Conservation (phyloP, 2,797 vertebrate genomes). For the Carcharodon carcharias region DNA sequence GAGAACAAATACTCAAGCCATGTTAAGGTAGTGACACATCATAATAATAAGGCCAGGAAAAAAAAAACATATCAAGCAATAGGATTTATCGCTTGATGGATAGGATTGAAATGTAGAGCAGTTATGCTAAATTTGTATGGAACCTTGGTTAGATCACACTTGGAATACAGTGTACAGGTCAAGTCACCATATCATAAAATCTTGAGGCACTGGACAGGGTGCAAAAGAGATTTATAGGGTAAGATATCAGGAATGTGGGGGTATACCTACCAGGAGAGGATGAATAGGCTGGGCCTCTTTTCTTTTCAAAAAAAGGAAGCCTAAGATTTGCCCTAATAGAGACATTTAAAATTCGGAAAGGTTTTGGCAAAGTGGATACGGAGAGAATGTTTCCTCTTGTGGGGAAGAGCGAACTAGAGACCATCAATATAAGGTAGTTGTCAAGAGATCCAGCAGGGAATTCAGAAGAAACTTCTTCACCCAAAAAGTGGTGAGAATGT, state of each 20-base stretch:
- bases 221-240: background rate
- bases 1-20: too few species aligned
- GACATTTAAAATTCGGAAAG: background rate
- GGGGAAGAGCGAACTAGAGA: background rate
- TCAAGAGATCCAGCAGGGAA: background rate
- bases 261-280: background rate
- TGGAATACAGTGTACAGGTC: too few species aligned
- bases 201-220: background rate
- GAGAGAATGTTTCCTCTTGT: background rate
- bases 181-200: too few species aligned
- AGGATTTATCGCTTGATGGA: too few species aligned
- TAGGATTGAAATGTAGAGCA: too few species aligned
- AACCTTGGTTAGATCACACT: too few species aligned
- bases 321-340: too few species aligned
- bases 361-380: background rate
- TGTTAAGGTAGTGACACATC: too few species aligned
- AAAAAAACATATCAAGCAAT: too few species aligned
- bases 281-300: background rate
- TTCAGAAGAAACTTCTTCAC: background rate
- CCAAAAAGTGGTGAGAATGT: background rate
- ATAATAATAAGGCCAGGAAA: too few species aligned
- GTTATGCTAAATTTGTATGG: too few species aligned
- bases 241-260: too few species aligned
- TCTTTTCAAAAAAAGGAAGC: background rate
- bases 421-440: background rate